A percentile compares a stretch with the other conserved stretches of the same genome.
These are phyloP conservation scores for Brachymystax lenok DNA, from an alignment of 2,797 vertebrate genomes.

Conservation along the genomic window DNA sequence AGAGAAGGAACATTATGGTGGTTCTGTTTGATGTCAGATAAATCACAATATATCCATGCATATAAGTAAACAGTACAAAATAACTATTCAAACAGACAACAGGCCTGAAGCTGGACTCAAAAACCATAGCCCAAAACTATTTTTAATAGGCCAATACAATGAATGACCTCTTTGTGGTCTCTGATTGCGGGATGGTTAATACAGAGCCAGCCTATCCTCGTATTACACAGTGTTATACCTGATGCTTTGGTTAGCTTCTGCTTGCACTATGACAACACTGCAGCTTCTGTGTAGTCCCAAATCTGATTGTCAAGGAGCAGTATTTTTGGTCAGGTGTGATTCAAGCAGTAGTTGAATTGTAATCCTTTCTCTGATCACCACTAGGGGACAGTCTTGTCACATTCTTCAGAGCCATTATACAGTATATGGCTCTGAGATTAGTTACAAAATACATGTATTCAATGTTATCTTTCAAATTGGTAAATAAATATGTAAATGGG, in stretches of 20 bases:
- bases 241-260: slow-evolving; percentile 21
- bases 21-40: background rate
- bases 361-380: slow-evolving; percentile 34
- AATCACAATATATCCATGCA: background rate
- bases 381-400: slow-evolving; percentile 69
- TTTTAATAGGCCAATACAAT: slow-evolving; percentile 61
- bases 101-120: slow-evolving; percentile 47
- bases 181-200: slow-evolving; percentile 62
- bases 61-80: background rate
- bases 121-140: slow-evolving; percentile 52
- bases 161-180: slow-evolving; percentile 64
- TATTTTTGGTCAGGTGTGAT: background rate
- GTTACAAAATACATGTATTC: no score
- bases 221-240: slow-evolving; percentile 45
- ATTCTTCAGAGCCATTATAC: background rate
- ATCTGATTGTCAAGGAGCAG: background rate
- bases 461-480: no score
- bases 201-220: slow-evolving; percentile 42
- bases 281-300: background rate
- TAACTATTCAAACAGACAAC: slow-evolving; percentile 19
- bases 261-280: slow-evolving; percentile 12
- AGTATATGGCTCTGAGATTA: background rate
- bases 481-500: background rate
- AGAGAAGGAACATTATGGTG: background rate
- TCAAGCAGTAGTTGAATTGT: background rate